Evolutionary conservation across 2,113 vertebrate species (phyloP).

Genomic region (Hippocampus abdominalis): DNA sequence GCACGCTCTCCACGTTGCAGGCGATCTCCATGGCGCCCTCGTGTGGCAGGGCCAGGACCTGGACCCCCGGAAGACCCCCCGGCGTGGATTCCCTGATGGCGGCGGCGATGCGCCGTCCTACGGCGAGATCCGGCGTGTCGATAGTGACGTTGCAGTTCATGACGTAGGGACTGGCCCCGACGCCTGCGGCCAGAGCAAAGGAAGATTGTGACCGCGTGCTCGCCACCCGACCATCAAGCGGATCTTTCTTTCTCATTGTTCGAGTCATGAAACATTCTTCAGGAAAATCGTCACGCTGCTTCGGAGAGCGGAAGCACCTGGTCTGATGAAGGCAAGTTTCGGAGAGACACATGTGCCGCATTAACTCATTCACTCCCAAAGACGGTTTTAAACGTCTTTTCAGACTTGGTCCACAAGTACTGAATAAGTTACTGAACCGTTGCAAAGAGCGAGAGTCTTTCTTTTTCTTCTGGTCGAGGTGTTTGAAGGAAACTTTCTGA

Average conservation of each 20-base stretch:
- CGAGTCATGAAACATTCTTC: no score
- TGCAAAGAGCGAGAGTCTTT: neutral
- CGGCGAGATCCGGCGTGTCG: conserved; percentile 63
- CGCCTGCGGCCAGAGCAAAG: conserved; percentile 51
- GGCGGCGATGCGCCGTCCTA: conserved; percentile 57
- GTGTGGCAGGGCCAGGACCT: conserved; percentile 71
- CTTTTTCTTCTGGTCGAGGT: neutral
- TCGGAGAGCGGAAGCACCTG: no score
- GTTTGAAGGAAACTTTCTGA: neutral
- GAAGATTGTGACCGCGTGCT: no score
- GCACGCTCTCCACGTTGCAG: conserved; percentile 73
- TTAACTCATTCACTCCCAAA: no score
- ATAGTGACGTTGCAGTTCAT: conserved; percentile 78
- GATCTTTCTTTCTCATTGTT: no score
- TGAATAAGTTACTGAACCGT: no score
- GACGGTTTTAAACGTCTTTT: no score
- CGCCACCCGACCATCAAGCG: no score
- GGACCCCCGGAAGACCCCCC: conserved; percentile 68
- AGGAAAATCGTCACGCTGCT: no score
- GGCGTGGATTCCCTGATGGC: conserved; percentile 59
- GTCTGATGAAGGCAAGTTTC: no score
- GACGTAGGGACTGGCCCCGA: conserved; percentile 68
- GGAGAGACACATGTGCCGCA: no score
- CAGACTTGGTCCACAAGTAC: no score
- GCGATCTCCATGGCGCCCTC: conserved; percentile 69